Evolutionary conservation across 2,888 invertebrate genomes (phyloP).

Genomic region (Eumacrocentrus americanus): DNA sequence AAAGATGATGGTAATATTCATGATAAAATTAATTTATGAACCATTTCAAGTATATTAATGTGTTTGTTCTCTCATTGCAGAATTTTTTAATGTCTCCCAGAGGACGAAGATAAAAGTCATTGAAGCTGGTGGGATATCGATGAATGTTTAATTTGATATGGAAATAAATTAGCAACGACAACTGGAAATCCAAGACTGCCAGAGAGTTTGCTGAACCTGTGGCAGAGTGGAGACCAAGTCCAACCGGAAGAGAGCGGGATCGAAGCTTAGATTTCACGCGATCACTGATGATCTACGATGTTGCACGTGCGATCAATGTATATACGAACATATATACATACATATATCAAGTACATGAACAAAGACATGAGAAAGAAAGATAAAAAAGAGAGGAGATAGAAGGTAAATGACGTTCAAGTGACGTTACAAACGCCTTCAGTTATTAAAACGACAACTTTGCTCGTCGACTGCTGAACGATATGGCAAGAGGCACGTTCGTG

Average conservation of each 20-base stretch:
- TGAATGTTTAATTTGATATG: constrained; percentile 15
- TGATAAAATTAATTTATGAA: too few species aligned
- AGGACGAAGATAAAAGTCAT: neutral
- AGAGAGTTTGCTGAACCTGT: neutral
- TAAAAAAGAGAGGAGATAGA: neutral
- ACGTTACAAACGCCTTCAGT: constrained; percentile 1
- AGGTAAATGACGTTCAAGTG: neutral
- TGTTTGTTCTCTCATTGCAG: neutral
- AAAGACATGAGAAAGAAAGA: neutral
- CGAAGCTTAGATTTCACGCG: constrained; percentile 8
- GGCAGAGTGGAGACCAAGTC: neutral
- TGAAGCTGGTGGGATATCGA: neutral
- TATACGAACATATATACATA: too few species aligned
- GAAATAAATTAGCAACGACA: constrained; percentile 33
- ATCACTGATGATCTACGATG: constrained; percentile 18
- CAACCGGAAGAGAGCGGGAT: constrained; percentile 14
- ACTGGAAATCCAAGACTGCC: constrained; percentile 26
- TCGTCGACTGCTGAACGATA: constrained; percentile 18
- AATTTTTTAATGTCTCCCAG: constrained; percentile 15
- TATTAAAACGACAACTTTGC: constrained; percentile 9
- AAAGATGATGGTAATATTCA: too few species aligned
- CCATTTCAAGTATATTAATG: too few species aligned
- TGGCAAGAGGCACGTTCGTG: constrained; percentile 31
- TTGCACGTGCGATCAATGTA: neutral
- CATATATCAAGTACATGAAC: too few species aligned